Evolutionary conservation across 2,888 invertebrate genomes (phyloP).

Genomic region (Trissolcus brochymenae): DNA sequence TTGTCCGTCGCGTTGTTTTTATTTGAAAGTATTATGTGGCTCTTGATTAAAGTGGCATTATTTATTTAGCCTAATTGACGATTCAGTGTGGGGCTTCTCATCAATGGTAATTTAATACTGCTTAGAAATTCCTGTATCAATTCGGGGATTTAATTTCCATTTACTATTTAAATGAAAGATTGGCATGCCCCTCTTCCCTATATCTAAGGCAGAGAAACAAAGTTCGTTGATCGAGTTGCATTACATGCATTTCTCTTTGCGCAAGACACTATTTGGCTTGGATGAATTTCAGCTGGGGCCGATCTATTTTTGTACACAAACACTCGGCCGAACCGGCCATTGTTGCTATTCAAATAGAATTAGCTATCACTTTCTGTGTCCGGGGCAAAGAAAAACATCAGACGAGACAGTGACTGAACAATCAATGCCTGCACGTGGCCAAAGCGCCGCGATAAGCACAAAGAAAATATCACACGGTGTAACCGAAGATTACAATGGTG

Average conservation of each 20-base stretch:
- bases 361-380: constrained; percentile 35
- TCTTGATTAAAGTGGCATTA: background rate
- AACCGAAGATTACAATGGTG: constrained; percentile 23
- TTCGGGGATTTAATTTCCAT: background rate
- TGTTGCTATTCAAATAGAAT: constrained; percentile 51
- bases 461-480: constrained; percentile 19
- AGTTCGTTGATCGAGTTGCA: constrained; percentile 13
- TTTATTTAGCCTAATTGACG: background rate
- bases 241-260: constrained; percentile 30
- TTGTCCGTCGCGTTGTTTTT: background rate
- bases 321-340: constrained; percentile 32
- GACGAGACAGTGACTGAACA: constrained; percentile 26
- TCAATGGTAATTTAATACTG: no score
- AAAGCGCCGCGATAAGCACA: constrained; percentile 17
- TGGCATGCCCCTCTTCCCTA: background rate
- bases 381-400: constrained; percentile 38
- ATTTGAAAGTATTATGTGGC: background rate
- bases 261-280: constrained; percentile 32
- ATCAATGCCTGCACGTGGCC: constrained; percentile 44
- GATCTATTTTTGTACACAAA: constrained; percentile 45
- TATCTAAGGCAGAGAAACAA: constrained; percentile 1
- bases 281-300: constrained; percentile 42
- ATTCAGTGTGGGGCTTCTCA: no score
- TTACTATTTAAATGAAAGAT: constrained; percentile 26
- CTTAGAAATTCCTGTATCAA: no score